Conservation (phyloP, 2,888 invertebrate genomes). For the Leucophenga maculata region DNA sequence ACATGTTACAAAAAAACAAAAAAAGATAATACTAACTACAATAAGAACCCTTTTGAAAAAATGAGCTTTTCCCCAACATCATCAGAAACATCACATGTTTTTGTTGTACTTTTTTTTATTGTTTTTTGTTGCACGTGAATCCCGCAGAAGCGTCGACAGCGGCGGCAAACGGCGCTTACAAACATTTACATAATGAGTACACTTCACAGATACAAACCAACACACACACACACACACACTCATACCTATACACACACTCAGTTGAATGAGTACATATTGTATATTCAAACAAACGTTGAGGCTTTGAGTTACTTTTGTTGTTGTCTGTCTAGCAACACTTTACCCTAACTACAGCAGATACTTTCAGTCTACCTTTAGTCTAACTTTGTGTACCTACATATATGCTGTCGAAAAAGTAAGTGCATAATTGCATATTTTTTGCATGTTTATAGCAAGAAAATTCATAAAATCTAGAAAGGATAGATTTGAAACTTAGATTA, state of each 20-base stretch:
- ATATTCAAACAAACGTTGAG: background rate
- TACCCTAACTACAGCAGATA: background rate
- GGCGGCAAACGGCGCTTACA: conserved; percentile 42
- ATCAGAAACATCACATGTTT: background rate
- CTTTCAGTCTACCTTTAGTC: background rate
- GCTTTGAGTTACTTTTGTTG: conserved; percentile 9
- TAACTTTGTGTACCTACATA: background rate
- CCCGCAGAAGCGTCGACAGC: conserved; percentile 4
- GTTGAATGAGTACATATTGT: background rate
- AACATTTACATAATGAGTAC: conserved; percentile 60
- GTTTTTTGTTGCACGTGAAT: background rate
- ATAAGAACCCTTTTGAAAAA: conserved; percentile 1
- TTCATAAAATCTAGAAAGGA: no score
- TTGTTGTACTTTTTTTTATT: background rate
- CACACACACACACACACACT: background rate
- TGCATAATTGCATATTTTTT: no score
- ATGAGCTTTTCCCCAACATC: background rate
- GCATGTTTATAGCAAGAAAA: background rate
- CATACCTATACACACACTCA: no score
- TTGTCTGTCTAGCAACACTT: background rate
- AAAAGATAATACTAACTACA: conserved; percentile 2
- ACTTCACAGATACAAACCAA: conserved; percentile 7
- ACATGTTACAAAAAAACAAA: conserved; percentile 36
- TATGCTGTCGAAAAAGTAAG: conserved; percentile 1
- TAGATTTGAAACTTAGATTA: no score